A percentile compares a stretch with the other conserved stretches of the same genome.
Evolutionary conservation across 1,140 invertebrate genomes (phyloP).

Genomic region (Sitobion miscanthi): DNA sequence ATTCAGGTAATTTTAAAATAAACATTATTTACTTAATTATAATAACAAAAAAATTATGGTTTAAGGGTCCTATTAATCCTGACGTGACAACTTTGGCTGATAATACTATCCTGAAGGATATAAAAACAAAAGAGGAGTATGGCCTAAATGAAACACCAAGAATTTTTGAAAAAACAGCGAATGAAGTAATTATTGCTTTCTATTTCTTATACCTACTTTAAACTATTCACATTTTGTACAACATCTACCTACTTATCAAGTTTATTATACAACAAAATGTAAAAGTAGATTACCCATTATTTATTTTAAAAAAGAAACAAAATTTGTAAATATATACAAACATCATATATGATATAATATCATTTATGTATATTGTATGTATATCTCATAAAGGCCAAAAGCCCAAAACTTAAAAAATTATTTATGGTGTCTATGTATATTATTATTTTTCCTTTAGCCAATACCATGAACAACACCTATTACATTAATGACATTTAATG

Average conservation of each 20-base stretch:
- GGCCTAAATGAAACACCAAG: background rate
- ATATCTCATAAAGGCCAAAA: no score
- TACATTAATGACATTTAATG: no score
- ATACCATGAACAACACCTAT: no score
- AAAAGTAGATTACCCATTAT: no score
- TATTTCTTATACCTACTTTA: background rate
- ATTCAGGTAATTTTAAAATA: constrained; percentile 68
- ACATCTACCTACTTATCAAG: background rate
- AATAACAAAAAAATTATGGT: constrained; percentile 53
- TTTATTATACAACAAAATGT: no score
- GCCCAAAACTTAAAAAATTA: no score
- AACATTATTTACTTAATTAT: background rate
- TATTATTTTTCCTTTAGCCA: no score
- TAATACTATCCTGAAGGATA: constrained; percentile 58
- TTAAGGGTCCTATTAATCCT: constrained; percentile 72
- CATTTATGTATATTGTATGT: background rate
- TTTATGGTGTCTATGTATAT: no score
- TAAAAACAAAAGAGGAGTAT: background rate
- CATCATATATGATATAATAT: background rate
- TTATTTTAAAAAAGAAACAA: background rate
- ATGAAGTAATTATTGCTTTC: constrained; percentile 3
- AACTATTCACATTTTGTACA: background rate
- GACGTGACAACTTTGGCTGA: constrained; percentile 69
- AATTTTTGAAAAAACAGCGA: background rate
- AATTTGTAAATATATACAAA: background rate